These are phyloP conservation scores for Drosophila maculinotata DNA, from an alignment of 2,888 invertebrate species.

Conservation along the genomic window DNA sequence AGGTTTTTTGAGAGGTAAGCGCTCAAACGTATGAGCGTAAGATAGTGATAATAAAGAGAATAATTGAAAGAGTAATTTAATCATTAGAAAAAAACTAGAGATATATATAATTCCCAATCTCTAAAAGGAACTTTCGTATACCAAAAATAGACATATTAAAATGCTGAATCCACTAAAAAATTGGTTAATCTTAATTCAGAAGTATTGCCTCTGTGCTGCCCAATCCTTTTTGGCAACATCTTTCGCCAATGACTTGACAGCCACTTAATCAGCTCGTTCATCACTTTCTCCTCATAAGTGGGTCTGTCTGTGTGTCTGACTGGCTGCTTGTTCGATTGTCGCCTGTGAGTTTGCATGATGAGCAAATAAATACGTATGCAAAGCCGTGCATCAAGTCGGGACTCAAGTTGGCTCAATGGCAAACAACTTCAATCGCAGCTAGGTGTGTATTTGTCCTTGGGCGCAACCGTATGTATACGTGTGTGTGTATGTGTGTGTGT, in stretches of 20 bases:
- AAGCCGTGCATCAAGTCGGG: constrained; percentile 40
- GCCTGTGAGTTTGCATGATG: constrained; percentile 30
- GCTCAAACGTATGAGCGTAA: no score
- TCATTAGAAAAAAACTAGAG: no score
- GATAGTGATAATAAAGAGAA: neutral
- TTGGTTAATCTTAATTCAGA: no score
- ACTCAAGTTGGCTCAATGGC: constrained; percentile 26
- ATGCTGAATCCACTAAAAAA: no score
- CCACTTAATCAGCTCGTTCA: constrained; percentile 23
- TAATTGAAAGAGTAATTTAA: neutral
- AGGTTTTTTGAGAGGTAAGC: neutral
- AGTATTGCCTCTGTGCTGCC: no score
- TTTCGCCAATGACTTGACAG: neutral
- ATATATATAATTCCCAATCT: no score
- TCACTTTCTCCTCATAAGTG: constrained; percentile 1
- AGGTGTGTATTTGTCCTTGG: constrained; percentile 45
- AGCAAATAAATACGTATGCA: constrained; percentile 45
- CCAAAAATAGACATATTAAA: neutral
- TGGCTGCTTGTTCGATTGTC: constrained; percentile 13
- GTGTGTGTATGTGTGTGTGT: constrained; percentile 5
- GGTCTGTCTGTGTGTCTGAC: neutral
- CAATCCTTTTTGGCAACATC: constrained; percentile 5
- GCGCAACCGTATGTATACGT: neutral
- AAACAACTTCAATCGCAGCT: constrained; percentile 27
- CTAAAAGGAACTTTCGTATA: no score